A percentile compares a stretch with the other conserved stretches of the same genome.
Evolutionary conservation across 2,797 vertebrate species (phyloP).

Genomic region (Lithobates sylvaticus): DNA sequence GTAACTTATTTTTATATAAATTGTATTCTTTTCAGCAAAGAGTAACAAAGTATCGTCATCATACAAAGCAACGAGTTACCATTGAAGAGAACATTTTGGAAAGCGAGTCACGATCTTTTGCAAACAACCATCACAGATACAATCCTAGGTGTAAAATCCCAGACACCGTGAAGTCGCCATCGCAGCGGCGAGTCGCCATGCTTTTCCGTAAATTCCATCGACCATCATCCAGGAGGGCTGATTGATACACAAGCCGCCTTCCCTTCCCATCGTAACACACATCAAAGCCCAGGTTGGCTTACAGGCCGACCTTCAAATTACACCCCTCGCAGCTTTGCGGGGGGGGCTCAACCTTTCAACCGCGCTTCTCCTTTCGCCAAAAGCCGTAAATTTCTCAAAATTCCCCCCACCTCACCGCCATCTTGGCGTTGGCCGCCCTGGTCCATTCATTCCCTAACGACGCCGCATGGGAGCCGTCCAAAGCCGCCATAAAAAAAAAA

Average conservation of each 20-base stretch:
- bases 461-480: background rate
- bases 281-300: background rate
- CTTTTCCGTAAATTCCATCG: background rate
- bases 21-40: too few relatives aligned
- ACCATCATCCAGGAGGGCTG: too few relatives aligned
- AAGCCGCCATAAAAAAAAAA: background rate
- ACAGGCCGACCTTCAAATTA: background rate
- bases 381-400: background rate
- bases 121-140: too few relatives aligned
- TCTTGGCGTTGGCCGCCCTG: background rate
- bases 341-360: background rate
- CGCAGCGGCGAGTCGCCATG: background rate
- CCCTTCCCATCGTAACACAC: background rate
- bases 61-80: too few relatives aligned
- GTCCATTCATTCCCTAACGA: background rate
- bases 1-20: too few relatives aligned
- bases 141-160: background rate
- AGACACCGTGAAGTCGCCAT: background rate
- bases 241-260: background rate
- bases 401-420: constrained; percentile 27
- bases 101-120: too few relatives aligned
- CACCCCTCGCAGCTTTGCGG: background rate
- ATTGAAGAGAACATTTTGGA: too few relatives aligned
- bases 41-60: too few relatives aligned
- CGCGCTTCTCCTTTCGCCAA: background rate